These are phyloP conservation scores for Porphyrio hochstetteri DNA, from an alignment of 2,113 vertebrate species.

Conservation along the genomic window DNA sequence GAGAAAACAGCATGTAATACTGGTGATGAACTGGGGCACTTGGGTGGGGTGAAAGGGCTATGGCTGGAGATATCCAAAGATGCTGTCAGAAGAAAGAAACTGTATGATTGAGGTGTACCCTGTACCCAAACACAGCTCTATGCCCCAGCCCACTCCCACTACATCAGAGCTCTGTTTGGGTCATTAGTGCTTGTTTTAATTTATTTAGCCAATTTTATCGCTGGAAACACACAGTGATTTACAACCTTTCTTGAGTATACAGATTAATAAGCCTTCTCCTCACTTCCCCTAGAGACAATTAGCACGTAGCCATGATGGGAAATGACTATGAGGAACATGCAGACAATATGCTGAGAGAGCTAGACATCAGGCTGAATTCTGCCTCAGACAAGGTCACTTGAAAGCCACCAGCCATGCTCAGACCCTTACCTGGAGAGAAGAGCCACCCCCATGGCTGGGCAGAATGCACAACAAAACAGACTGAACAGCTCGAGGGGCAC, in stretches of 20 bases:
- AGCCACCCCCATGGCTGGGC: not conserved
- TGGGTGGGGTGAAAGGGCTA: not conserved
- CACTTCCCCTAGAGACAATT: slow-evolving; percentile 71
- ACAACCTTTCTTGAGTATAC: slow-evolving; percentile 57
- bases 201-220: slow-evolving; percentile 71
- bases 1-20: not conserved
- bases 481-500: not conserved
- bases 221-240: slow-evolving; percentile 69
- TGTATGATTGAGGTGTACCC: not conserved
- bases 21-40: not conserved
- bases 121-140: not conserved
- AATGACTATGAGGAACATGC: slow-evolving; percentile 44
- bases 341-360: slow-evolving; percentile 10
- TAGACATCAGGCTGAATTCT: not conserved
- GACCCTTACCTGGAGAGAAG: not conserved
- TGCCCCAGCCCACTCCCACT: slow-evolving; percentile 40
- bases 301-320: slow-evolving; percentile 58
- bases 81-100: not conserved
- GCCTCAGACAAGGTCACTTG: not conserved
- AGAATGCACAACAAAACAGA: not conserved
- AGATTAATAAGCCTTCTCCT: slow-evolving; percentile 71
- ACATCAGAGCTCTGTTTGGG: slow-evolving; percentile 64
- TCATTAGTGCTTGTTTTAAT: slow-evolving; percentile 75
- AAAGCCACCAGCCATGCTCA: not conserved
- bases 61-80: not conserved